These are phyloP conservation scores for Molanna angustata DNA, from an alignment of 2,888 invertebrate genomes.

Conservation along the genomic window DNA sequence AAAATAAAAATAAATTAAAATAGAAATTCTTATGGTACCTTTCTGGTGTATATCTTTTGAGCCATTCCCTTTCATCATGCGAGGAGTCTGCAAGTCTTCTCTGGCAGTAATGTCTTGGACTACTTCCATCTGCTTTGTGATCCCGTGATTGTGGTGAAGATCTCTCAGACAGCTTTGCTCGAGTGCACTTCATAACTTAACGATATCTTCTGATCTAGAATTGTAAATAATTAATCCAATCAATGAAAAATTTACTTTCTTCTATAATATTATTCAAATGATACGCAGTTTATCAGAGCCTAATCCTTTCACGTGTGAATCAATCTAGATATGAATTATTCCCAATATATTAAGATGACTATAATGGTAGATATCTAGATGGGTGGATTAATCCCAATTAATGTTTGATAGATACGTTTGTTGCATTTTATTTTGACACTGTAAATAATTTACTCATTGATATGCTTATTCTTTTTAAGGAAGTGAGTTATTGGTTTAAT, in stretches of 20 bases:
- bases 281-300: background rate
- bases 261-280: background rate
- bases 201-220: background rate
- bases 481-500: too few species aligned
- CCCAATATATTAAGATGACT: too few species aligned
- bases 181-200: slow-evolving; percentile 46
- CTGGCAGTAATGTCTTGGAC: slow-evolving; percentile 42
- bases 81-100: slow-evolving; percentile 46
- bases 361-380: too few species aligned
- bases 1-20: too few species aligned
- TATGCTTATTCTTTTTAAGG: too few species aligned
- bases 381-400: too few species aligned
- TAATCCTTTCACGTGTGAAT: background rate
- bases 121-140: slow-evolving; percentile 34
- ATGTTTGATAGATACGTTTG: too few species aligned
- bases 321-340: background rate
- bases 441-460: too few species aligned
- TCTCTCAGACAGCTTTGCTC: slow-evolving; percentile 45
- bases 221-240: too few species aligned
- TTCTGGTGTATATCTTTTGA: slow-evolving; percentile 27
- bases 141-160: slow-evolving; percentile 32
- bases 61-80: slow-evolving; percentile 43
- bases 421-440: too few species aligned
- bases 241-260: background rate
- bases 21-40: too few species aligned